Evolutionary conservation across 2,113 vertebrate species (phyloP), one percentile per base, ranked within the genome.

Genomic region (Cyprinodon tularosa): DNA sequence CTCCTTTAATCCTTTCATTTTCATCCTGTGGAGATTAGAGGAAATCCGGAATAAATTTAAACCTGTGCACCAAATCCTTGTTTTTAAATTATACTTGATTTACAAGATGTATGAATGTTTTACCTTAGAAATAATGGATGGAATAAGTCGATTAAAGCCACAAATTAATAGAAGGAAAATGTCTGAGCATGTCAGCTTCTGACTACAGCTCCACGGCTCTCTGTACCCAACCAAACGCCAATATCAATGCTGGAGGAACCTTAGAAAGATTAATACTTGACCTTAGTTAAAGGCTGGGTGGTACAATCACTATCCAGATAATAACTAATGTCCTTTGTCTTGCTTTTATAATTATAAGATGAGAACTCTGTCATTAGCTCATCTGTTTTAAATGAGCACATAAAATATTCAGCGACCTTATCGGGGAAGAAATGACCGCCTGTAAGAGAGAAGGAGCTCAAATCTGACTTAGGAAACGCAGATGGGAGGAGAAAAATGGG

Each of bases 331-430:
- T 68, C 68, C 86, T 82, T 83, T 76, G 69, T 75, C 17, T 40
- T 40, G 62, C 62, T 74, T 80, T 84, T 80, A 67, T 84, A 79
- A 81, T 60, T 81, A 61, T 75, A 66, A 22, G 68, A 86, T 82
- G 80, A 83, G 74, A 88, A 77, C 75, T 85, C 59, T 72, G 40
- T 59, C 72, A 84, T 78, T 40, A 78, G 76, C 81, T 82, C 89
- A 91, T 92, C 90, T 89, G 81, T 63, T 82, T 71, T 76, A 90
- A 92, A 91, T 86, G 84, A 90, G 76, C 71, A 78, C 80, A 93
- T 93, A 71, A 93, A 94, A 93, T 93, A 93, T 94, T 90, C 76
- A 94, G 81, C 38, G 47, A 76, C 79, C 78, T 75, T 69, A 74
- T 89, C 73, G 80, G 82, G 72, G 84, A 89, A 91, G 84, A 89